These are phyloP conservation scores for Macrotis lagotis DNA, from an alignment of 2,113 vertebrate genomes.

Conservation along the genomic window DNA sequence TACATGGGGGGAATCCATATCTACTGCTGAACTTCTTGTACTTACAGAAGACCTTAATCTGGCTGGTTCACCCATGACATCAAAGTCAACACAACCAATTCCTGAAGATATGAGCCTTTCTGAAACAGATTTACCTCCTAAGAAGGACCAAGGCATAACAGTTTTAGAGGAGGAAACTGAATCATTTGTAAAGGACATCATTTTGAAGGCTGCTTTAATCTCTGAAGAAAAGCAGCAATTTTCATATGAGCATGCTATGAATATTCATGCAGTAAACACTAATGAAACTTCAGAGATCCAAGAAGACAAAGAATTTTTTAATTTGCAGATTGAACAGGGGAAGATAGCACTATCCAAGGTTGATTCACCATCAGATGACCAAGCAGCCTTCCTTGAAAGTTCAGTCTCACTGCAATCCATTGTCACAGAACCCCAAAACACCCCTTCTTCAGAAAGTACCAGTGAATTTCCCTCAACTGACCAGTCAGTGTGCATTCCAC, in stretches of 20 bases:
- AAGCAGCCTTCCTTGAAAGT: slow-evolving; percentile 73
- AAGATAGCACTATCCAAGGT: background rate
- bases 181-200: slow-evolving; percentile 69
- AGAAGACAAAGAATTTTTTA: slow-evolving; percentile 18
- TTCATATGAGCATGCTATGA: slow-evolving; percentile 72
- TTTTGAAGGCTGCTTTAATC: slow-evolving; percentile 75
- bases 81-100: slow-evolving; percentile 72
- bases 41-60: slow-evolving; percentile 75
- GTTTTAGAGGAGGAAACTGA: slow-evolving; percentile 74
- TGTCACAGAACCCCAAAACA: slow-evolving; percentile 79
- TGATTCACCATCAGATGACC: slow-evolving; percentile 32
- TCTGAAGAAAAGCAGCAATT: slow-evolving; percentile 83
- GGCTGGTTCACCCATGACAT: slow-evolving; percentile 75
- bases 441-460: slow-evolving; percentile 74
- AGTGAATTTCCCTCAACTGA: slow-evolving; percentile 67
- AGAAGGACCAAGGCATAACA: slow-evolving; percentile 80
- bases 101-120: slow-evolving; percentile 70
- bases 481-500: slow-evolving; percentile 57
- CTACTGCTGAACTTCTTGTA: slow-evolving; percentile 87
- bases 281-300: slow-evolving; percentile 67
- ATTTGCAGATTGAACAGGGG: background rate
- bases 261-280: slow-evolving; percentile 67
- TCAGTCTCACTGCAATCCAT: slow-evolving; percentile 74
- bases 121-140: slow-evolving; percentile 81
- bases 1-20: slow-evolving; percentile 83